Evolutionary conservation across 2,797 vertebrate species (phyloP).

Genomic region (Scolopax rusticola): DNA sequence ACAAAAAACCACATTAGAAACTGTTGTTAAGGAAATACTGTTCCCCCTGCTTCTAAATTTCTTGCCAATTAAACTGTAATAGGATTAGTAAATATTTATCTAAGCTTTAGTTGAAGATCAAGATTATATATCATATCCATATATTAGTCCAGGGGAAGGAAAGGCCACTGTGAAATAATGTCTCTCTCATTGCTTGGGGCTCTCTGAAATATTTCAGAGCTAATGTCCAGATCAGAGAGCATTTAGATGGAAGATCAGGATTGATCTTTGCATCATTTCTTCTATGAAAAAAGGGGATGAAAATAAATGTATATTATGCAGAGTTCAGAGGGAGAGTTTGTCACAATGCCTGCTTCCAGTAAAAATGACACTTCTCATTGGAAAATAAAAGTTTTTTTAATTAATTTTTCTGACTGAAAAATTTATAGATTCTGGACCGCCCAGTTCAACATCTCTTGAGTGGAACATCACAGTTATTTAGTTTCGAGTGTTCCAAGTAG

Average conservation of each 20-base stretch:
- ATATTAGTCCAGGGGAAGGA: conserved; percentile 12
- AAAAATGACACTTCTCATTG: not conserved
- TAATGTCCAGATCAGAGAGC: conserved; percentile 20
- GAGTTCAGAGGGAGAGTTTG: not conserved
- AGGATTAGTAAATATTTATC: conserved; percentile 45
- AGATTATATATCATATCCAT: not conserved
- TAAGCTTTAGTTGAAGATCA: conserved; percentile 41
- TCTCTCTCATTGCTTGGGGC: not conserved
- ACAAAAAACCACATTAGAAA: not conserved
- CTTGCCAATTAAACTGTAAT: conserved; percentile 27
- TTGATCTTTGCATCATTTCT: not conserved
- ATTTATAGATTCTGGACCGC: not conserved
- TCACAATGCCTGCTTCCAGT: fast-evolving
- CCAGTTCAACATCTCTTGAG: not conserved
- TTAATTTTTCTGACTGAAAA: not conserved
- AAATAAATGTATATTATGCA: not conserved
- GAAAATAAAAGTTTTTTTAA: not conserved
- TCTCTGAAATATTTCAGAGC: conserved; percentile 32
- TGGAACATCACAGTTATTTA: not conserved
- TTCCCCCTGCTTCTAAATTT: not conserved
- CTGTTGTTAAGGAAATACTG: conserved; percentile 33
- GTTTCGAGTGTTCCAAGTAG: not conserved
- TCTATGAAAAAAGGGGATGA: not conserved
- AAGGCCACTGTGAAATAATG: not conserved
- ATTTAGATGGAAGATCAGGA: not conserved